Base-by-base conservation (phyloP, 2,888 invertebrate species). In the Nesidiocoris tenuis region DNA sequence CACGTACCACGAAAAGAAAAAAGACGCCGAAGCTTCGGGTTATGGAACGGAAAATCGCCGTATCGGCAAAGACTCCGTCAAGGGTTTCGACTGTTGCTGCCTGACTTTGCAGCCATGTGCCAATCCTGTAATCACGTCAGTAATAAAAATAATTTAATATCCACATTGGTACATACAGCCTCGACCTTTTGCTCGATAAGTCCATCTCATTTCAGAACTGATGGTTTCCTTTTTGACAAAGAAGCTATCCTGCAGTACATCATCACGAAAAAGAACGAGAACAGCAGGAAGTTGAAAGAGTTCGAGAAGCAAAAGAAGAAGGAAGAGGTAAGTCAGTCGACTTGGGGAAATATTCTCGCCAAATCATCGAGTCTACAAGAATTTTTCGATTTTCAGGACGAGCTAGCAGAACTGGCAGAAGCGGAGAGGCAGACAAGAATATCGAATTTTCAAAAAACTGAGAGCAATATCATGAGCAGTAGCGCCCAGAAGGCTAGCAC, bases 1-100 rank as follows among this genome's bases (percentile, higher is more conserved):
- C 83, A 96, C 98, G 0, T 98, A 99, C 82, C 95, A 97, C 81
- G 99, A 99, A 83, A 95, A 96, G 85, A 93, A 96, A 83, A 96
- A 96, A 83, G 98, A 99, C 83, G 95, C 96, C 0, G 90, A 92
- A 59, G 91, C 93, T 7, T 96, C 97, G 16, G 98, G 98, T 5
- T 99, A 97, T 84, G 98, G 94, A 0, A 93, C 93, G 39, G 91
- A 91, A 83, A 88, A 87, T 65, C 91, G 91, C 83, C 87, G 98
- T 81, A 89, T 98, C 67, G 96, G 96, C 2, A 98, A 96, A 83
- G 96, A 97, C 85, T 95, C 96, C 0, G 90, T 96, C 1, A 93
- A 95, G 84, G 95, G 93, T 82, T 99, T 98, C 83, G 99, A 99
- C 84, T 97, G 97, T 83, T 99, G 99, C 84, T 97, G 95, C 78